Base-by-base conservation (phyloP, 2,797 vertebrate species). In the Orientallactaga sibirica region DNA sequence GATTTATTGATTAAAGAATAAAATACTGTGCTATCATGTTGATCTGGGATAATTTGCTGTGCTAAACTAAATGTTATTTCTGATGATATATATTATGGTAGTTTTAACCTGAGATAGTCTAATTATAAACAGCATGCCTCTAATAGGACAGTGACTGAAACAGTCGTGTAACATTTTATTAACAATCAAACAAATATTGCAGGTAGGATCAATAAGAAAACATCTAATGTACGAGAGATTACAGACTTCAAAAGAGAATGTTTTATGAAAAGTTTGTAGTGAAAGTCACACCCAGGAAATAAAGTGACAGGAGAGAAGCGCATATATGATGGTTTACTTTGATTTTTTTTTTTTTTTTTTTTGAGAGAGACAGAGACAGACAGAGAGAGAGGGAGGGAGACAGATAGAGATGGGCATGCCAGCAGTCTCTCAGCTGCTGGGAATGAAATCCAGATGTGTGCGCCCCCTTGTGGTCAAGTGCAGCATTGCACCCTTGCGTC, bases 21-120 rank as follows among this genome's bases (percentile, higher is more conserved):
- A 0, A 78, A 15, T 94, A 25, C 7, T 87, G 18, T 33, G n/a
- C 4, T 41, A 62, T 83, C 43, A 71, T 27, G 3, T 68, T 86
- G 67, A 48, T 84, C 24, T 52, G 11, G 7, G 10, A 4, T n/a
- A 67, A 66, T 75, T 86, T 52, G 16, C 24, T 76, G n/a, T 18
- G 14, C 79, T 92, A 75, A 92, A 86, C 67, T 89, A 37, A 79
- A 58, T 66, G 14, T 71, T 66, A 41, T 61, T 88, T 88, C 75
- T 79, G 90, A 79, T 84, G 4, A 41, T 52, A 48, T 66, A 41
- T 41, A 52, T 67, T 62, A 37, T 37, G 29, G 52, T 52, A 55
- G 7, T 75, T 58, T 83, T 78, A 82, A 8, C 33, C 33, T 61
- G 27, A 79, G 27, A 12, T 22, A 33, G 11, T 61, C 1, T 2